Evolutionary conservation across 2,797 vertebrate genomes (phyloP).

Genomic region (Craterocephalus amniculus): DNA sequence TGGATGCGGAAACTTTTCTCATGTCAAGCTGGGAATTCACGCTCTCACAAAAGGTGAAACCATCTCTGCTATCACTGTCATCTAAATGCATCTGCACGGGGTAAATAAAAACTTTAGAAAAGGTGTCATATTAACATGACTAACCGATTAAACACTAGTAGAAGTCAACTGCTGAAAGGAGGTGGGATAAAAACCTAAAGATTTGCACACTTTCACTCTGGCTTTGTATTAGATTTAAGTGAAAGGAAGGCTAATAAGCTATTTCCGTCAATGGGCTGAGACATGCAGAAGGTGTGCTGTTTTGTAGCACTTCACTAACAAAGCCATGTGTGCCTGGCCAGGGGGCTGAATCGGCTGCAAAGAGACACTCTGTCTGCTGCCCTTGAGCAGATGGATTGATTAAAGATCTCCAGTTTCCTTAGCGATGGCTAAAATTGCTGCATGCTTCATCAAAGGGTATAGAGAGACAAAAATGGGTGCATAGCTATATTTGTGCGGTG

Average conservation of each 20-base stretch:
- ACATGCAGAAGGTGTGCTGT: constrained; percentile 36
- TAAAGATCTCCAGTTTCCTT: constrained; percentile 79
- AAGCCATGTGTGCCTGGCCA: constrained; percentile 35
- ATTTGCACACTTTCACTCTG: neutral
- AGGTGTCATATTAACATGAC: neutral
- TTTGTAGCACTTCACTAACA: constrained; percentile 54
- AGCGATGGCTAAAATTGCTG: constrained; percentile 76
- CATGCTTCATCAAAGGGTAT: constrained; percentile 70
- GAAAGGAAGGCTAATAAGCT: constrained; percentile 39
- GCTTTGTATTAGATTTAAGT: constrained; percentile 29
- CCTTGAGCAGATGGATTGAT: constrained; percentile 76
- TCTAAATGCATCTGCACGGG: neutral
- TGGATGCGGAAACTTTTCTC: constrained; percentile 97
- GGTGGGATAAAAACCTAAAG: neutral
- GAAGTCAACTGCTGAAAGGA: neutral
- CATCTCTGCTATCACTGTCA: neutral
- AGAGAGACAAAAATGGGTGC: constrained; percentile 27
- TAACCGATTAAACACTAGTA: neutral
- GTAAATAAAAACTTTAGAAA: constrained; percentile 3
- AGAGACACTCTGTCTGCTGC: constrained; percentile 63
- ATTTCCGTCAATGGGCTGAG: constrained; percentile 45
- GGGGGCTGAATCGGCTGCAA: constrained; percentile 64
- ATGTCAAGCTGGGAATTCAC: constrained; percentile 96
- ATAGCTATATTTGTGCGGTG: constrained; percentile 5
- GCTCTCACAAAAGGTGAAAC: constrained; percentile 94